Percentiles rank a stretch among this genome's conserved stretches.
Conservation (phyloP, 2,888 invertebrate genomes). For the Protonemura montana region DNA sequence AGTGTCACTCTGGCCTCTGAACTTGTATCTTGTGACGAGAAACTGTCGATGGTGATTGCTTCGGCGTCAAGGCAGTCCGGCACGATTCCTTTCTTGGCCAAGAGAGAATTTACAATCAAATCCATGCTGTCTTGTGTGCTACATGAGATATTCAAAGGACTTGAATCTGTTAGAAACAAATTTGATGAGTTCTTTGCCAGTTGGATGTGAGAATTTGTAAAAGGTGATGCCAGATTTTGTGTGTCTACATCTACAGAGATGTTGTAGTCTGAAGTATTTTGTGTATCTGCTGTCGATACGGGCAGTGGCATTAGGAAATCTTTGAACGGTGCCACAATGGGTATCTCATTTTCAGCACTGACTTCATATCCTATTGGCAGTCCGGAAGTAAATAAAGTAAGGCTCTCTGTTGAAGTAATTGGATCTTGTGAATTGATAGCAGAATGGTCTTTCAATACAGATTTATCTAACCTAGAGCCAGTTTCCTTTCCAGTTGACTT, state of each 20-base stretch:
- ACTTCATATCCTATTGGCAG: neutral
- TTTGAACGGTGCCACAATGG: neutral
- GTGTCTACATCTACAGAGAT: conserved; percentile 15
- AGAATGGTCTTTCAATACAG: too few species aligned
- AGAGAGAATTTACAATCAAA: neutral
- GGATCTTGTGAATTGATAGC: too few species aligned
- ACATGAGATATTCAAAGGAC: conserved; percentile 17
- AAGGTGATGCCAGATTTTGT: neutral
- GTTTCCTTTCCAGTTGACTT: neutral
- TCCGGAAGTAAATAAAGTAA: neutral
- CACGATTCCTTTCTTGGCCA: neutral
- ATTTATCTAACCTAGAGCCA: neutral
- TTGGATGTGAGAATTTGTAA: neutral
- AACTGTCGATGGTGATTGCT: conserved; percentile 19
- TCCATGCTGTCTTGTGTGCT: neutral
- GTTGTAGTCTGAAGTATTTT: neutral
- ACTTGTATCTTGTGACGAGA: conserved; percentile 16
- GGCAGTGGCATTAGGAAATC: neutral
- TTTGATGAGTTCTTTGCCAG: neutral
- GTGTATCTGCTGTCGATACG: neutral
- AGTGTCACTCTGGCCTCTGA: neutral
- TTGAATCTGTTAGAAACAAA: neutral
- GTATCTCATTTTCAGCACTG: neutral
- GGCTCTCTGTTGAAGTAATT: neutral
- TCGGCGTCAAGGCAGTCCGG: neutral